Percentiles rank a stretch among this genome's conserved stretches.
These are phyloP conservation scores for Baryphthengus martii DNA, from an alignment of 2,113 vertebrate genomes.

Conservation along the genomic window DNA sequence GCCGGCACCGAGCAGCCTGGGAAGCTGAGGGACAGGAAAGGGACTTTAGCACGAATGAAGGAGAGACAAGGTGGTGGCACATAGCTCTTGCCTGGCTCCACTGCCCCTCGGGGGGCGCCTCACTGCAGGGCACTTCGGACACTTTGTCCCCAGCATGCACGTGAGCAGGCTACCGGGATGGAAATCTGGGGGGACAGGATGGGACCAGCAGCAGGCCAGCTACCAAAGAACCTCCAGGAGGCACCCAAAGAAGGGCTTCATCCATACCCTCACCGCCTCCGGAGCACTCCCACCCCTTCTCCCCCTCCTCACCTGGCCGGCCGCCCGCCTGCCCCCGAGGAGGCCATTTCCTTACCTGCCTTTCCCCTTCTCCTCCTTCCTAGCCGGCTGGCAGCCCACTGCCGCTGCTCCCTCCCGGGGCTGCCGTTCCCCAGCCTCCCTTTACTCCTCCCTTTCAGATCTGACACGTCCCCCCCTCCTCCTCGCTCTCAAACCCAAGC, in stretches of 20 bases:
- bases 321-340: neutral
- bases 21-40: neutral
- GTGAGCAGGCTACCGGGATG: fast-evolving
- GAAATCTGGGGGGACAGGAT: neutral
- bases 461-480: constrained; percentile 30
- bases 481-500: neutral
- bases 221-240: neutral
- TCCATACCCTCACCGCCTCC: neutral
- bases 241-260: neutral
- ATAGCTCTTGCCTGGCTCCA: too few relatives aligned
- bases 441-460: constrained; percentile 53
- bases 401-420: neutral
- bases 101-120: neutral
- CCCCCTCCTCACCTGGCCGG: neutral
- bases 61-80: neutral
- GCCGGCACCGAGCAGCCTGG: neutral
- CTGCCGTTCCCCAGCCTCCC: constrained; percentile 1
- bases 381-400: neutral
- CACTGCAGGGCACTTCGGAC: neutral
- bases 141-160: neutral
- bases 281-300: neutral
- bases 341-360: neutral
- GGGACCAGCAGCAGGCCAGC: neutral
- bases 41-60: neutral
- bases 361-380: neutral